These are phyloP conservation scores for Sepioteuthis lessoniana DNA, from an alignment of 2,888 invertebrate species.

Conservation along the genomic window DNA sequence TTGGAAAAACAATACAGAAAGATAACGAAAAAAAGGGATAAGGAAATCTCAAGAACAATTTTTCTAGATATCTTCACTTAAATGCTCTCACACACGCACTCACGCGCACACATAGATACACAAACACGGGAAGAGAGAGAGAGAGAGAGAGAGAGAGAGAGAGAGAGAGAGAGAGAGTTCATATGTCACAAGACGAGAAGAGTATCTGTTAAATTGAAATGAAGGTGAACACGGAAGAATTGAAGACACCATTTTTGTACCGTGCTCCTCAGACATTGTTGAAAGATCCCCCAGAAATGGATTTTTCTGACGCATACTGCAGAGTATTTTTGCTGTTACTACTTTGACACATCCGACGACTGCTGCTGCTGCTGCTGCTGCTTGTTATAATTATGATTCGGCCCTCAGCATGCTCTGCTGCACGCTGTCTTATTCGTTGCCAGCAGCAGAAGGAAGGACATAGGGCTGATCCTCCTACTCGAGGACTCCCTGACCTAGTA, in stretches of 20 bases:
- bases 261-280: background rate
- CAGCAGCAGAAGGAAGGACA: background rate
- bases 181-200: background rate
- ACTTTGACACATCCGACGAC: background rate
- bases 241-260: background rate
- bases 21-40: too few relatives aligned
- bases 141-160: background rate
- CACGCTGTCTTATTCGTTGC: background rate
- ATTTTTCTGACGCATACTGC: background rate
- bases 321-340: background rate
- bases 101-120: background rate
- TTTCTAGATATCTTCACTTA: too few relatives aligned
- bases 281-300: background rate
- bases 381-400: background rate
- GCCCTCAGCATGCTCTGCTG: background rate
- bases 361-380: background rate
- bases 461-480: background rate
- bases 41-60: too few relatives aligned
- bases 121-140: background rate
- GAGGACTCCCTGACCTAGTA: slow-evolving; percentile 7
- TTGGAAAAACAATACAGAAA: too few relatives aligned
- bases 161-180: background rate
- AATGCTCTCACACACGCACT: too few relatives aligned
- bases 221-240: background rate
- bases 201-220: background rate